phyloP scores from a whole-genome alignment of 2,797 vertebrate genomes.

The Dromococcyx pavoninus region DNA sequence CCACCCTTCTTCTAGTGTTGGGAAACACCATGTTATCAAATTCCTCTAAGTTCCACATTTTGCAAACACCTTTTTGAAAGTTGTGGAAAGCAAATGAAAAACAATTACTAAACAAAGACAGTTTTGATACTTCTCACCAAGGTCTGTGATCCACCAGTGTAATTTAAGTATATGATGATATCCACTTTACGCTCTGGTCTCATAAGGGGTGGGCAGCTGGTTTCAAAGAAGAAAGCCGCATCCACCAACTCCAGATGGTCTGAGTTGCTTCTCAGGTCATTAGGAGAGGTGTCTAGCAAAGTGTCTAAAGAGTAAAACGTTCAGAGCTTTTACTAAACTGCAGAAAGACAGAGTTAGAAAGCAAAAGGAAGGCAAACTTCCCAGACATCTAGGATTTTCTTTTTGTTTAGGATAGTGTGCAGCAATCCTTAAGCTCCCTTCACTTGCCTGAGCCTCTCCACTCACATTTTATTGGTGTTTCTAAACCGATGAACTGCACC shows the following conservation, averaged over 20 bases:
- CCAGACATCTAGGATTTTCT: not conserved
- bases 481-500: not conserved
- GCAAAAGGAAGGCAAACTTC: not conserved
- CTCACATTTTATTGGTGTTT: not conserved
- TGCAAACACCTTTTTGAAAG: not conserved
- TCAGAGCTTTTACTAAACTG: not conserved
- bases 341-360: not conserved
- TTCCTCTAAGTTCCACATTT: not conserved
- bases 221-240: conserved; percentile 84
- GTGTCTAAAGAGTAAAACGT: conserved; percentile 73
- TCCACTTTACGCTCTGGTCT: conserved; percentile 79
- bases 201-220: conserved; percentile 81
- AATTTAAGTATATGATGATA: conserved; percentile 82
- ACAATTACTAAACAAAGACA: not conserved
- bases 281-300: conserved; percentile 81
- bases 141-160: conserved; percentile 75
- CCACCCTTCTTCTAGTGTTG: not conserved
- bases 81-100: not conserved
- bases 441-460: not conserved
- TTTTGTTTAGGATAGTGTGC: not conserved
- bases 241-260: conserved; percentile 81
- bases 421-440: not conserved
- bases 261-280: conserved; percentile 77
- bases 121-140: conserved; percentile 60
- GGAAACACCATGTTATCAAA: not conserved